A percentile compares a stretch with the other conserved stretches of the same genome.
Evolutionary conservation across 2,797 vertebrate species (phyloP).

Genomic region (Propithecus deckenii): DNA sequence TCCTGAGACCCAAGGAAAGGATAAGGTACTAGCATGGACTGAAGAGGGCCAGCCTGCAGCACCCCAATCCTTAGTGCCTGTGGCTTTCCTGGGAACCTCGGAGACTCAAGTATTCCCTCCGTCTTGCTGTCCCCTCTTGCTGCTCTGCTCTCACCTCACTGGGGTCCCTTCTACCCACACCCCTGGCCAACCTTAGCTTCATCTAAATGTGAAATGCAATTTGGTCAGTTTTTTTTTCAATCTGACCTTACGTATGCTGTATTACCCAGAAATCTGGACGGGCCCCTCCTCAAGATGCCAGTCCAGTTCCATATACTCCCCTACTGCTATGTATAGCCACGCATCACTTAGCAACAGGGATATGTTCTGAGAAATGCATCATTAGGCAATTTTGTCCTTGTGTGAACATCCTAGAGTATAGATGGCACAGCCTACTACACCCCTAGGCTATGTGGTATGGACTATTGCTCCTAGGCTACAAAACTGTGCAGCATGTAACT

Average conservation of each 20-base stretch:
- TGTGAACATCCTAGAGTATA: not conserved
- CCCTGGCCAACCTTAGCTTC: not conserved
- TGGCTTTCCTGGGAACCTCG: not conserved
- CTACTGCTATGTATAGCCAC: not conserved
- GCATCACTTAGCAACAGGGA: not conserved
- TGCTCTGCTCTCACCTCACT: not conserved
- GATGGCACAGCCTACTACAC: not conserved
- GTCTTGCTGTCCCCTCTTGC: not conserved
- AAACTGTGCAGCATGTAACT: not conserved
- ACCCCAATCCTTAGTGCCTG: not conserved
- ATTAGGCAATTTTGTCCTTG: not conserved
- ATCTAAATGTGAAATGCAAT: not conserved
- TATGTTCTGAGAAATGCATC: not conserved
- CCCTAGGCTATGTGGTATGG: not conserved
- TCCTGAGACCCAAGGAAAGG: not conserved
- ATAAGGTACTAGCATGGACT: not conserved
- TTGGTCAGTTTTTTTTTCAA: not conserved
- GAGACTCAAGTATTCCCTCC: not conserved
- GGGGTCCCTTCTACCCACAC: not conserved
- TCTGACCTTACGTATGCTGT: not conserved
- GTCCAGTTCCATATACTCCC: not conserved
- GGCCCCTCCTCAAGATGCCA: not conserved
- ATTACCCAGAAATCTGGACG: not conserved
- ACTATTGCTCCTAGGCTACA: not conserved
- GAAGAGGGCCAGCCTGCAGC: not conserved